These are phyloP conservation scores for Menidia beryllina DNA, from an alignment of 2,113 vertebrate species.

Conservation along the genomic window DNA sequence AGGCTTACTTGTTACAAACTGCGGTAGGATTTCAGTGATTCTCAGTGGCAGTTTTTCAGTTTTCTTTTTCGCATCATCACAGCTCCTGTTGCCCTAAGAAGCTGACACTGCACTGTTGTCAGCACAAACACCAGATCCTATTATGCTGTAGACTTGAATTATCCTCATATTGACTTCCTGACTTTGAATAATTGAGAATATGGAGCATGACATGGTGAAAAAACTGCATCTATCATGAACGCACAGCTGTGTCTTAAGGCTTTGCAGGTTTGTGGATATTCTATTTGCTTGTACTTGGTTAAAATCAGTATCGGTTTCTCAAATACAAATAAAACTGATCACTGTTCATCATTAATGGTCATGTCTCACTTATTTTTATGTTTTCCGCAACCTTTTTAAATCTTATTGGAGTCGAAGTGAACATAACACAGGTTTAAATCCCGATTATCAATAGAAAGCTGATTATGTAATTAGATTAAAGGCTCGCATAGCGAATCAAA, in stretches of 20 bases:
- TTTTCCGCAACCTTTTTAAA: background rate
- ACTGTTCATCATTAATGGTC: background rate
- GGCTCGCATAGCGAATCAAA: background rate
- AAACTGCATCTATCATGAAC: background rate
- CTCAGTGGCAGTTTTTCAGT: conserved; percentile 11
- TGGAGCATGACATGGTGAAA: conserved; percentile 1
- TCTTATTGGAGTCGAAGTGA: no score
- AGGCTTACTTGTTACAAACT: conserved; percentile 31
- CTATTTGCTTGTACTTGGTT: no score
- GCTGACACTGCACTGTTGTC: conserved; percentile 53
- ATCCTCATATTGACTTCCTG: conserved; percentile 14
- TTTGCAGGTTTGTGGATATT: background rate
- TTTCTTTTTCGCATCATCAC: conserved; percentile 24
- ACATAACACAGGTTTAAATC: background rate
- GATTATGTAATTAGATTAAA: background rate
- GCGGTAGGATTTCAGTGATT: conserved; percentile 24
- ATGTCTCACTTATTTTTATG: no score
- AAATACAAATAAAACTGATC: background rate
- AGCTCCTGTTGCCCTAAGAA: conserved; percentile 26
- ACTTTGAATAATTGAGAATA: conserved; percentile 8
- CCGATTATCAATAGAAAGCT: background rate
- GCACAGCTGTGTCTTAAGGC: background rate
- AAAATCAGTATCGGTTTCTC: background rate
- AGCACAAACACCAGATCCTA: conserved; percentile 48
- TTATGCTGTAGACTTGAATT: conserved; percentile 46